These are phyloP conservation scores for Amphiprion percula DNA, from an alignment of 2,113 vertebrate species.

Conservation along the genomic window DNA sequence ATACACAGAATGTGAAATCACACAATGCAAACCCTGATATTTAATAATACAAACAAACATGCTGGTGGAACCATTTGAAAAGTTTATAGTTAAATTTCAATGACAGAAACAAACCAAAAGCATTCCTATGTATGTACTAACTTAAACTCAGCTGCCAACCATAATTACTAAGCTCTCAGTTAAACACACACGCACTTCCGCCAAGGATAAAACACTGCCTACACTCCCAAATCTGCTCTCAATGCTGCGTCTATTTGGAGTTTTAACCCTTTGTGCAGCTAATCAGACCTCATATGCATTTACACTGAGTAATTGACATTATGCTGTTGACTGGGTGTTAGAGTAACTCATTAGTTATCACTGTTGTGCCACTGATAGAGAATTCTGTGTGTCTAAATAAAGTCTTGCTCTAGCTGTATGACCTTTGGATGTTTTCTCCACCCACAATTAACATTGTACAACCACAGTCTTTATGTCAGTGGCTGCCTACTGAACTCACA, in stretches of 20 bases:
- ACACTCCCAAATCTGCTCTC: neutral
- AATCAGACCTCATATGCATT: neutral
- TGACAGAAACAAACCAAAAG: conserved; percentile 50
- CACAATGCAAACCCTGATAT: neutral
- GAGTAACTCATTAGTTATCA: too few relatives aligned
- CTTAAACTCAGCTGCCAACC: conserved; percentile 57
- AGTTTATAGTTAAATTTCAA: conserved; percentile 20
- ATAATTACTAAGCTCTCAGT: conserved; percentile 68
- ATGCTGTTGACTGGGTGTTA: neutral
- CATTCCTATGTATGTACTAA: conserved; percentile 55
- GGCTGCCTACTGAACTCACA: too few relatives aligned
- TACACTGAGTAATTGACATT: neutral
- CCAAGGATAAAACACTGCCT: conserved; percentile 29
- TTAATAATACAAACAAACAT: neutral
- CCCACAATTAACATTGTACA: too few relatives aligned
- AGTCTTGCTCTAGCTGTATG: neutral
- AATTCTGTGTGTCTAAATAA: neutral
- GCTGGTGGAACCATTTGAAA: neutral
- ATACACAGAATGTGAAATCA: neutral
- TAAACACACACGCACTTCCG: conserved; percentile 60
- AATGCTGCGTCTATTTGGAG: conserved; percentile 1
- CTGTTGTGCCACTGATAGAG: neutral
- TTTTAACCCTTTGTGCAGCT: neutral
- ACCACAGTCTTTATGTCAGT: too few relatives aligned
- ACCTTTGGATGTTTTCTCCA: too few relatives aligned